Base-by-base conservation (phyloP, 2,888 invertebrate species). In the Hedya salicella region DNA sequence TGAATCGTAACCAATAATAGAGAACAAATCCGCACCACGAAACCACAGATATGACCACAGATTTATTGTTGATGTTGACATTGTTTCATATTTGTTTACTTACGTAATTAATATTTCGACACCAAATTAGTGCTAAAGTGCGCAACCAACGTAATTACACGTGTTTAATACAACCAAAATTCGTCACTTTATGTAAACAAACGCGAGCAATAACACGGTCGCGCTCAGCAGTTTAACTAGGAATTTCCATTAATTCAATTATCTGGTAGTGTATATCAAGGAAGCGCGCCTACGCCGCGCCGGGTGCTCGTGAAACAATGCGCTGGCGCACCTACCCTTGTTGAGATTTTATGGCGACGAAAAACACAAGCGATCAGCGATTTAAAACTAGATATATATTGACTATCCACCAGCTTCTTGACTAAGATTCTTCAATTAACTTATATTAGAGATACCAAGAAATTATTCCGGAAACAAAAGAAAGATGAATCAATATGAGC, bases 261-360 rank as follows among this genome's bases (percentile, higher is more conserved):
- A 67, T 67, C 68, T 57, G 52, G 62, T 53, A 69, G 67, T 69
- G 30, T 67, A 16, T 73, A 81, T 82, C 76, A 74, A 77, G 76
- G 72, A 79, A 77, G 75, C 75, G 68, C 69, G n/a, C n/a, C n/a
- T n/a, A n/a, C n/a, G n/a, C 69, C 69, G 71, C 74, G 72, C 70
- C 66, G 70, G 73, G 75, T 70, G 73, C 70, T 75, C 78, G 76
- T 73, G 75, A 74, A 83, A 85, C 82, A 83, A 85, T 82, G 80
- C 76, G 73, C 75, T 67, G 65, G 74, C 72, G 74, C 78, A 77
- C 78, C 78, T 79, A 78, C 76, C 70, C 67, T 72, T 70, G 65
- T 68, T 62, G 67, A 68, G 63, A 68, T 65, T 52, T 57, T 53
- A 13, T 13, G 1, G 21, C 21, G 39, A 16, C 42, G 46, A 19